Evolutionary conservation across 2,797 vertebrate genomes (phyloP).

Genomic region (Danio kyathit): DNA sequence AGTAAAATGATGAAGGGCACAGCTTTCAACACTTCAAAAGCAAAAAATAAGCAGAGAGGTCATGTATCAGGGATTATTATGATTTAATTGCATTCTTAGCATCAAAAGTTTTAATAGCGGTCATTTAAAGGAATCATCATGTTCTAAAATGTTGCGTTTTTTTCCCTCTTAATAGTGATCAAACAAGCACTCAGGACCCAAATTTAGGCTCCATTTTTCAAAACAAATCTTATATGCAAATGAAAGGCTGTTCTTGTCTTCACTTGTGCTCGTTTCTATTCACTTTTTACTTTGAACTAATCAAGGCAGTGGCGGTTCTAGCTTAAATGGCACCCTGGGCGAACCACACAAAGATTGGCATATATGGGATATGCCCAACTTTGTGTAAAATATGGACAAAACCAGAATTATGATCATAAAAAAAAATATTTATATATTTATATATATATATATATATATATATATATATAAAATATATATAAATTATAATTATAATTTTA

Average conservation of each 20-base stretch:
- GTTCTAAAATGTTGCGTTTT: neutral
- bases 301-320: no score
- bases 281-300: neutral
- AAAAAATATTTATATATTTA: no score
- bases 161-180: neutral
- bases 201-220: neutral
- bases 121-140: neutral
- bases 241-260: neutral
- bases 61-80: conserved; percentile 4
- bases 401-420: no score
- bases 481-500: no score
- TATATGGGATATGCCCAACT: no score
- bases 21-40: neutral
- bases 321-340: no score
- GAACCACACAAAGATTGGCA: no score
- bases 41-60: neutral
- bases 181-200: neutral
- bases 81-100: neutral
- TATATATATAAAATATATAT: no score
- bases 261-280: neutral
- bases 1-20: neutral
- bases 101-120: neutral
- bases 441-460: no score
- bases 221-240: neutral
- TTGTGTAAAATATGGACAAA: no score